Evolutionary conservation across 1,140 invertebrate genomes (phyloP).

Genomic region (Popillia japonica): DNA sequence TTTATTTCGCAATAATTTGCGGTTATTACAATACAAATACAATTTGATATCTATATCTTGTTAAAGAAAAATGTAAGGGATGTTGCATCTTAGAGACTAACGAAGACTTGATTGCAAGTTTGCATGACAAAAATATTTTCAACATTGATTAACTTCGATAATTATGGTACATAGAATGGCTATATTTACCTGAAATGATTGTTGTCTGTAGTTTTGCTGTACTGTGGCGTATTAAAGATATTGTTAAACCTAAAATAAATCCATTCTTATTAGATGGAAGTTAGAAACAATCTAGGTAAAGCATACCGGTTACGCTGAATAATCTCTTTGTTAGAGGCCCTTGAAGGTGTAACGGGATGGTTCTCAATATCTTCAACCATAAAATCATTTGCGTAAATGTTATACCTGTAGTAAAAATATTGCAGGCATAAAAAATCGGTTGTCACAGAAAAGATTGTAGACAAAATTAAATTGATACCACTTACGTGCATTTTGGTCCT

Average conservation of each 20-base stretch:
- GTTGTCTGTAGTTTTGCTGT: neutral
- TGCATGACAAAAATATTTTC: too few relatives aligned
- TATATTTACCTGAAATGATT: neutral
- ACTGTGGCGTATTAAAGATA: neutral
- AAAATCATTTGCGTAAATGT: neutral
- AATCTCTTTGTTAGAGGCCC: neutral
- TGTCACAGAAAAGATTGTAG: too few relatives aligned
- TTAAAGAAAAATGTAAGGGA: too few relatives aligned
- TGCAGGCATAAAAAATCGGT: too few relatives aligned
- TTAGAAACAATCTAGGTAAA: too few relatives aligned
- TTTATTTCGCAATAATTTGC: neutral
- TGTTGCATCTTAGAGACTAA: too few relatives aligned
- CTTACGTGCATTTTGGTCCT: neutral
- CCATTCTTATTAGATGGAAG: neutral
- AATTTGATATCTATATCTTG: too few relatives aligned
- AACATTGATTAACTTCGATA: too few relatives aligned
- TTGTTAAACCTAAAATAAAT: neutral
- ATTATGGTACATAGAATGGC: neutral
- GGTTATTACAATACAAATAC: too few relatives aligned
- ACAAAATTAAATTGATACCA: too few relatives aligned
- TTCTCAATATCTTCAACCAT: constrained; percentile 4
- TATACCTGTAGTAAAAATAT: neutral
- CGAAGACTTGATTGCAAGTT: too few relatives aligned
- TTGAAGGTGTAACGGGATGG: constrained; percentile 6
- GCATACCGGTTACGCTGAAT: neutral